Base-by-base conservation (phyloP, 2,888 invertebrate genomes). In the Monopis laevigella region DNA sequence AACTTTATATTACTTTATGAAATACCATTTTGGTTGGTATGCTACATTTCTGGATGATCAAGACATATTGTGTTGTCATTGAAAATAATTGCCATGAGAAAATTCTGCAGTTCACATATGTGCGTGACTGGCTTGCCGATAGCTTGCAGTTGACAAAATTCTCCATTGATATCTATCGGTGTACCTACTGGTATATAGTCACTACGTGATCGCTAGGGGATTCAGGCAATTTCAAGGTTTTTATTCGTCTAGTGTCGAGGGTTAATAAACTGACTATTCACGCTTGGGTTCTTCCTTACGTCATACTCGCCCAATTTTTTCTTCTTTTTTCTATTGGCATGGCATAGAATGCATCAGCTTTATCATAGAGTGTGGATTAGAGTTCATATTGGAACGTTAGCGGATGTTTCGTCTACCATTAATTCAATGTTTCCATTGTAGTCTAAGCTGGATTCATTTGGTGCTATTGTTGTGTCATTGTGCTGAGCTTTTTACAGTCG, bases 231-330 rank as follows among this genome's bases (percentile, higher is more conserved):
- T 68, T 74, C 59, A 73, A 62, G 70, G 67, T 78, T 78, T 78
- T 78, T 78, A 75, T 77, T 67, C 68, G 77, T 77, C 77, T 77
- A 69, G 62, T 59, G 61, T 58, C 51, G 53, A 64, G 58, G 78
- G 77, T 78, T 62, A 73, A 74, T 62, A 66, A 75, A 74, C 78
- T 71, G 63, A 55, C 18, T 29, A 50, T 58, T 64, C 63, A 63
- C 71, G 77, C 77, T 77, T 73, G 77, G 70, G 75, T 77, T 72
- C 74, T 62, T 71, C n/a, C 73, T 77, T 77, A 71, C 72, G 75
- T 72, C 77, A 74, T 71, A 72, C 29, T 63, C 70, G 68, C 72
- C 74, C 59, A 56, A 54, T 66, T 71, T 69, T 65, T 65, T 62
- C 58, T 56, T 58, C 57, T 64, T 57, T 58, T 56, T 49, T 49